These are phyloP conservation scores for Phrynocephalus vlangalii DNA, from an alignment of 2,797 vertebrate genomes.

Conservation along the genomic window DNA sequence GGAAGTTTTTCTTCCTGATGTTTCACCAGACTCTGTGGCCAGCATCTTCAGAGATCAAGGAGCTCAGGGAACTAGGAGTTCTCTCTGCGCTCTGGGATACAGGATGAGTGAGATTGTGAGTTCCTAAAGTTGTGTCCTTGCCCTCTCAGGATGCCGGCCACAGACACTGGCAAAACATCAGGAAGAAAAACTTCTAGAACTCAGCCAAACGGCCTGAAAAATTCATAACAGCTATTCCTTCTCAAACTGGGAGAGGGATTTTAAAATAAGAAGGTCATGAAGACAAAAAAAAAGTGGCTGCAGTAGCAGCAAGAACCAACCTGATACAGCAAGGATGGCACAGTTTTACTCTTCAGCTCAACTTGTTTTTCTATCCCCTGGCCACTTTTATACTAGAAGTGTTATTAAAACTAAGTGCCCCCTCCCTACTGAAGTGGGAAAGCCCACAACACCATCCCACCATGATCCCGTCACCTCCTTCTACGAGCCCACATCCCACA, in stretches of 20 bases:
- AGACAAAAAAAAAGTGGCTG: no score
- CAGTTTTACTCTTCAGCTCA: background rate
- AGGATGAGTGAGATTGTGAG: no score
- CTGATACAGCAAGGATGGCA: background rate
- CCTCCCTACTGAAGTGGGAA: background rate
- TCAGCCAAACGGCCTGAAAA: no score
- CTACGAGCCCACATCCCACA: background rate
- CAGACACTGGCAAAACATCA: no score
- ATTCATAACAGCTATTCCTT: background rate
- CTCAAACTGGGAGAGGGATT: background rate
- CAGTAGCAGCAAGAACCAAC: background rate
- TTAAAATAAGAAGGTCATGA: background rate
- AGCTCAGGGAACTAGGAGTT: no score
- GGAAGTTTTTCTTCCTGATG: no score
- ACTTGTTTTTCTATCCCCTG: background rate
- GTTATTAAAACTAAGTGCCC: background rate
- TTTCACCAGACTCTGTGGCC: no score
- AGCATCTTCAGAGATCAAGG: no score
- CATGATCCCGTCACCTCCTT: background rate
- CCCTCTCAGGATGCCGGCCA: no score
- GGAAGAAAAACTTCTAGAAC: no score
- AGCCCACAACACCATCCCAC: background rate
- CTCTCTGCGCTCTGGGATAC: no score
- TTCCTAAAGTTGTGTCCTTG: no score
- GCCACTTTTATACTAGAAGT: background rate